Base-by-base conservation (phyloP, 2,113 vertebrate genomes). In the Hypocryptadius cinnamomeus region DNA sequence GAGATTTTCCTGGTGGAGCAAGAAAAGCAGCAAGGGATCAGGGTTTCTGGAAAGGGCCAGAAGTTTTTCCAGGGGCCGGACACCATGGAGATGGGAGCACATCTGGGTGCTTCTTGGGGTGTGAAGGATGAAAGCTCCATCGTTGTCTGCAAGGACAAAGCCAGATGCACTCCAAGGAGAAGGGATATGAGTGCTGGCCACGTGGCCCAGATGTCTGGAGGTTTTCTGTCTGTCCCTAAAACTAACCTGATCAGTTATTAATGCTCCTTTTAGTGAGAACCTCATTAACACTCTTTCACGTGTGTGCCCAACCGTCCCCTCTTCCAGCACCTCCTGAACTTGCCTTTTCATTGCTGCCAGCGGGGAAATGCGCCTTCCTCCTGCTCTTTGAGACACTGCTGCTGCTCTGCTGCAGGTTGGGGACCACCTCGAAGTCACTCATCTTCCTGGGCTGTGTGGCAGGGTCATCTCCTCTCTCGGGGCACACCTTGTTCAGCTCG, bases 1-100 rank as follows among this genome's bases (percentile, higher is more conserved):
- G 7, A 98, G 97, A 13, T 97, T 97, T 89, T 96, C 97, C 97
- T 97, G 95, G 16, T 47, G 74, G n/a, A 39, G 16, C 15, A 92
- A 71, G 35, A 64, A 78, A 70, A 93, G 48, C 56, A 86, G 40
- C 28, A 45, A 30, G 11, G 20, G 23, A 13, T 92, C 31, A 87
- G 44, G 42, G 15, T 31, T 91, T 69, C 51, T 87, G 63, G 8
- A 44, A 76, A 87, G 54, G 63, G 42, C 2, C 85, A 86, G 79
- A 37, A 48, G 30, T n/a, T 42, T 24, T 6, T 3, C 11, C 80
- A 71, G 53, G 10, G 11, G 10, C 4, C 47, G 76, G 51, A 27
- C 23, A 35, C 44, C 6, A 3, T 0, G 23, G n/a, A 25, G 68
- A 42, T 73, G 15, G 54, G 37, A 39, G 39, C 18, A 13, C 24